phyloP scores from a whole-genome alignment of 2,888 invertebrate species.

The Branchellion lobata region DNA sequence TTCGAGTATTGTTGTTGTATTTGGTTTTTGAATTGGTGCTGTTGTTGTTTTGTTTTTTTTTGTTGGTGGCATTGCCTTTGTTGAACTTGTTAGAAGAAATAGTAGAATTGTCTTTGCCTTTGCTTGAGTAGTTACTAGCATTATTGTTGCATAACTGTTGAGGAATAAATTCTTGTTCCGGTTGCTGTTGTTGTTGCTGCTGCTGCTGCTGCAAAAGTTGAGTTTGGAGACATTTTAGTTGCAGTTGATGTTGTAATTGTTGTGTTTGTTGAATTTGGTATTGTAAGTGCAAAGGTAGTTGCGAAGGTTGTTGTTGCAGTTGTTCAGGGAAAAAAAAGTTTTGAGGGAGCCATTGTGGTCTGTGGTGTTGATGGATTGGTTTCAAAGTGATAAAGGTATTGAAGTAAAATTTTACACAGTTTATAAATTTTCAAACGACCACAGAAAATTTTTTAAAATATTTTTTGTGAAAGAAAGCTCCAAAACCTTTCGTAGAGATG shows the following conservation, averaged over 20 bases:
- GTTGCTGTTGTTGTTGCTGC: slow-evolving; percentile 10
- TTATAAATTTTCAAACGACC: too few relatives aligned
- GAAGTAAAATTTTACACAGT: too few relatives aligned
- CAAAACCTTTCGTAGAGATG: neutral
- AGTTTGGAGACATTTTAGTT: neutral
- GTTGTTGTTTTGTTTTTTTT: neutral
- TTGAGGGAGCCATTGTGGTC: neutral
- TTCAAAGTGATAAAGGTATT: too few relatives aligned
- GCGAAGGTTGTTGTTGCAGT: neutral
- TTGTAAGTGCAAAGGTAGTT: neutral
- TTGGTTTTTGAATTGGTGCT: neutral
- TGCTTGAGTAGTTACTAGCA: neutral
- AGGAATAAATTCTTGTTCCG: neutral
- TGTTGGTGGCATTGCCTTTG: neutral
- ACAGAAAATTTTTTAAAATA: too few relatives aligned
- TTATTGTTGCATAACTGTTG: too few relatives aligned
- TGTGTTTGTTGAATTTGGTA: neutral
- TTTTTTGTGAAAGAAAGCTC: too few relatives aligned
- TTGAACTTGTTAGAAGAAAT: neutral
- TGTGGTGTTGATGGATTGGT: neutral
- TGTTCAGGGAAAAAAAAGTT: neutral
- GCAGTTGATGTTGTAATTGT: slow-evolving; percentile 15
- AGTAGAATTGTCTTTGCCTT: neutral
- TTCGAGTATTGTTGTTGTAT: neutral
- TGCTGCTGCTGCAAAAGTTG: neutral